Conservation (phyloP, 1,140 invertebrate genomes). For the Scaptomyza hsui region DNA sequence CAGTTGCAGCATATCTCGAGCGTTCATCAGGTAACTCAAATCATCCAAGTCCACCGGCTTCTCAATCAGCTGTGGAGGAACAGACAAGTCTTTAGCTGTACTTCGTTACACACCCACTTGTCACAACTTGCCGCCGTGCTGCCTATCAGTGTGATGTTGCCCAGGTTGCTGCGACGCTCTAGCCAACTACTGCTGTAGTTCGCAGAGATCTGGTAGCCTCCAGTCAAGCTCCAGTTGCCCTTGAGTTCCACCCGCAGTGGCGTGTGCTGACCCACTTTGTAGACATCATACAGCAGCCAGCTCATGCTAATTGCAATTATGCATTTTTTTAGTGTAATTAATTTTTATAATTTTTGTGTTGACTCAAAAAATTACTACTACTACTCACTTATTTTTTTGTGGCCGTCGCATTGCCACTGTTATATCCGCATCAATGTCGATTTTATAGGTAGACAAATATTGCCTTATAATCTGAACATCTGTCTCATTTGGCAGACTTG, state of each 20-base stretch:
- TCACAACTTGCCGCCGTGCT: constrained; percentile 80
- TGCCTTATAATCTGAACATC: constrained; percentile 41
- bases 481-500: constrained; percentile 3
- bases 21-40: constrained; percentile 58
- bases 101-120: neutral
- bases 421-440: constrained; percentile 68
- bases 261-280: constrained; percentile 37
- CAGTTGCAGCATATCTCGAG: constrained; percentile 68
- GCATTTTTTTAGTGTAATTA: too few species aligned
- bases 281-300: constrained; percentile 67
- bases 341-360: too few species aligned
- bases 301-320: constrained; percentile 15
- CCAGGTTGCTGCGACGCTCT: constrained; percentile 82
- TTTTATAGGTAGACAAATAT: constrained; percentile 51
- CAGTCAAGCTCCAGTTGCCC: constrained; percentile 50
- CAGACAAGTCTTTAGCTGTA: neutral
- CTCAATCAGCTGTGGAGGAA: constrained; percentile 50
- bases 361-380: too few species aligned
- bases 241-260: constrained; percentile 51
- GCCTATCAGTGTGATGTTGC: constrained; percentile 83
- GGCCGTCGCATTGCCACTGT: constrained; percentile 51
- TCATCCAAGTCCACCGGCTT: constrained; percentile 51
- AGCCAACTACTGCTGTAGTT: constrained; percentile 31
- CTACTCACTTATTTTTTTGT: constrained; percentile 18
- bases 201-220: constrained; percentile 40